Percentiles rank a stretch among this genome's conserved stretches.
Conservation (phyloP, 2,113 vertebrate genomes). For the Megaceryle maxima region DNA sequence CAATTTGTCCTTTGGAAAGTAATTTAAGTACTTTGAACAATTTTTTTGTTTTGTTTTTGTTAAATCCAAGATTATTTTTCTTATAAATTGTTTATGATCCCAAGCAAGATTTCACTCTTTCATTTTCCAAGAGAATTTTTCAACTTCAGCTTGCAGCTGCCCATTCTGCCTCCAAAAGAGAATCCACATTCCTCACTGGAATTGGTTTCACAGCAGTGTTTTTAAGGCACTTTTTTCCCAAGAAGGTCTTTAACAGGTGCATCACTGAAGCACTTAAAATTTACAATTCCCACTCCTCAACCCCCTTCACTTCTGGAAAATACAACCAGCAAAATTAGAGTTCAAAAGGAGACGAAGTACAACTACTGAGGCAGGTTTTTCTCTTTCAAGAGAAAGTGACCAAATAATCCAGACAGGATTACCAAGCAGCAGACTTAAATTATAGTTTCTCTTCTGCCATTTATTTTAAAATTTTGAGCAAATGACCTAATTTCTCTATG, state of each 20-base stretch:
- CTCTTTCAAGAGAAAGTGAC: background rate
- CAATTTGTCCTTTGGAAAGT: background rate
- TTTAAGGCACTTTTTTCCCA: background rate
- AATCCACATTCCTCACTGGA: background rate
- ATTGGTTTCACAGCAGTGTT: background rate
- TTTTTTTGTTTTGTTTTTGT: background rate
- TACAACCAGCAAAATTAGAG: background rate
- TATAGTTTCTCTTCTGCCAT: background rate
- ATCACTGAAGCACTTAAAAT: background rate
- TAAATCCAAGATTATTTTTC: background rate
- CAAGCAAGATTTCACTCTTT: background rate
- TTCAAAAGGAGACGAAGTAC: background rate
- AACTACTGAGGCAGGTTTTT: accelerated
- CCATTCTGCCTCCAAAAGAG: background rate
- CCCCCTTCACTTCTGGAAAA: background rate
- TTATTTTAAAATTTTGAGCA: background rate
- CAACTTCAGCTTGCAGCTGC: background rate
- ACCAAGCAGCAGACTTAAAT: background rate
- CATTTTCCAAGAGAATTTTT: background rate
- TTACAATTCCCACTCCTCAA: background rate
- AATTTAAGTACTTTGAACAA: background rate
- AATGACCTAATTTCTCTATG: accelerated
- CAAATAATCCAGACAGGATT: background rate
- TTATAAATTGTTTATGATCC: background rate
- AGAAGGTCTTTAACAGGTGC: background rate